phyloP scores from a whole-genome alignment of 2,797 vertebrate genomes.

The Psittacula echo region DNA sequence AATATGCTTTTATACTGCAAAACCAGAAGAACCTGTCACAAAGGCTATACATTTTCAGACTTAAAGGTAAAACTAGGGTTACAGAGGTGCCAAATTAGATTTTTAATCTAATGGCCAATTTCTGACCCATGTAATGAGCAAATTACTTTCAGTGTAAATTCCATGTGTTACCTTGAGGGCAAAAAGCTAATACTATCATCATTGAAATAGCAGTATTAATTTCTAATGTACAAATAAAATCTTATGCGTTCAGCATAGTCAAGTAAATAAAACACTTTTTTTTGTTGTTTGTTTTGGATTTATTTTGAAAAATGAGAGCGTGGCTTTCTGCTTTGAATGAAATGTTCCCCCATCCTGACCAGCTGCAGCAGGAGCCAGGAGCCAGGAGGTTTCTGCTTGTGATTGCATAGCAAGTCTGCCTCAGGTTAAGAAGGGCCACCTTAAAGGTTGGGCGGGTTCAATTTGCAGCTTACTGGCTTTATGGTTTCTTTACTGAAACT shows the following conservation, averaged over 20 bases:
- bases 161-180: background rate
- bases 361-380: background rate
- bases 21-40: background rate
- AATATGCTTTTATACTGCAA: background rate
- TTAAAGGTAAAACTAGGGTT: background rate
- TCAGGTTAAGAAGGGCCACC: background rate
- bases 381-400: background rate
- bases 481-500: slow-evolving; percentile 36
- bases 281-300: background rate
- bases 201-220: background rate
- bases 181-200: background rate
- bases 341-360: background rate
- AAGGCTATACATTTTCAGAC: background rate
- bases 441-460: slow-evolving; percentile 21
- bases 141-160: background rate
- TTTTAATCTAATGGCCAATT: slow-evolving; percentile 2
- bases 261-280: background rate
- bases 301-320: background rate
- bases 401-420: background rate
- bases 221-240: background rate
- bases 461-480: background rate
- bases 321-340: background rate
- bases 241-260: background rate
- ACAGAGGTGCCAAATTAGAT: background rate
- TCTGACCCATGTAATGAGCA: slow-evolving; percentile 2